Percentiles rank a stretch among this genome's conserved stretches.
Evolutionary conservation across 2,888 invertebrate genomes (phyloP).

Genomic region (Hydriomena furcata): DNA sequence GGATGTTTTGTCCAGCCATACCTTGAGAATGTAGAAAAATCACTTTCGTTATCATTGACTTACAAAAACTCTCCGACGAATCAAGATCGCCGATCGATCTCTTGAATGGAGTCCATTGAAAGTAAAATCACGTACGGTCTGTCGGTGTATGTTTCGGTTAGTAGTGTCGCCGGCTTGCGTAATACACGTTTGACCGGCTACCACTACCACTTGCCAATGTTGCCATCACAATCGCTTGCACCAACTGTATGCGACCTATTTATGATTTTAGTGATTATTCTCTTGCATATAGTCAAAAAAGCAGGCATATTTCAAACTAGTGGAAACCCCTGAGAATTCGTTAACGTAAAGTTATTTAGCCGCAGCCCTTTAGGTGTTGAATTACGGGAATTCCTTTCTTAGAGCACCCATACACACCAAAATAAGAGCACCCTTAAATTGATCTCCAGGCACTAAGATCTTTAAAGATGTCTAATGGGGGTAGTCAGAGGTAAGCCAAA

Average conservation of each 20-base stretch:
- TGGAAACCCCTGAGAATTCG: too few relatives aligned
- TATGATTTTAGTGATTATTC: conserved; percentile 11
- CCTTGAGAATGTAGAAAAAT: not conserved
- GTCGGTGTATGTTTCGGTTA: conserved; percentile 28
- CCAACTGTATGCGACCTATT: conserved; percentile 41
- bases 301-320: too few relatives aligned
- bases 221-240: conserved; percentile 34
- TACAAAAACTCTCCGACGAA: conserved; percentile 10
- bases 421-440: too few relatives aligned
- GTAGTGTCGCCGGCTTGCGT: conserved; percentile 42
- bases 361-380: too few relatives aligned
- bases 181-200: conserved; percentile 33
- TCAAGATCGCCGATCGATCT: conserved; percentile 24
- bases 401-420: too few relatives aligned
- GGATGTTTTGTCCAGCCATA: too few relatives aligned
- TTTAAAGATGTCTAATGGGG: too few relatives aligned
- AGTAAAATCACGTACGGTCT: conserved; percentile 41
- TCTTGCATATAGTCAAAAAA: not conserved
- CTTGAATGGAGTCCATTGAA: conserved; percentile 51
- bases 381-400: too few relatives aligned
- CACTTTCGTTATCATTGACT: conserved; percentile 13
- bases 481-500: too few relatives aligned
- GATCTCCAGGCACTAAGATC: too few relatives aligned
- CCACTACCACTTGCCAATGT: conserved; percentile 30
- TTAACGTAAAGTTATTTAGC: too few relatives aligned